Conservation (phyloP, 2,888 invertebrate species). For the Yponomeuta cagnagella region DNA sequence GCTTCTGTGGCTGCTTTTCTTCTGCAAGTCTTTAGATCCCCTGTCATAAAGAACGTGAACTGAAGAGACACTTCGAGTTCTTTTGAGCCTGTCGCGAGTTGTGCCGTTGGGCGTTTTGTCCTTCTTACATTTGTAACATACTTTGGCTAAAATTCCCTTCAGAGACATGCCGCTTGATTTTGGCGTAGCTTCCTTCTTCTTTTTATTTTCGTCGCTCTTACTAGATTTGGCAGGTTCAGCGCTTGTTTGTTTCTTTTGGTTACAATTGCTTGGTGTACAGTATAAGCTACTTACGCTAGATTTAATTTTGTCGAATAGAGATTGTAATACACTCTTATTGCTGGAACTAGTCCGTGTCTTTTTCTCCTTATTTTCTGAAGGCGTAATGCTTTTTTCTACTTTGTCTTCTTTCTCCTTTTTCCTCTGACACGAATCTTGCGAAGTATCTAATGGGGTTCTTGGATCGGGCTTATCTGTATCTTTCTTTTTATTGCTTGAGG, state of each 20-base stretch:
- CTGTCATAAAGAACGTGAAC: background rate
- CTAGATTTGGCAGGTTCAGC: background rate
- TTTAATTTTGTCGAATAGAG: background rate
- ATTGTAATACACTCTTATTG: background rate
- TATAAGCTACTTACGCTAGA: background rate
- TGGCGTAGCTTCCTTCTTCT: background rate
- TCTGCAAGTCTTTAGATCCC: background rate
- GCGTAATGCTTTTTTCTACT: background rate
- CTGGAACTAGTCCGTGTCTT: background rate
- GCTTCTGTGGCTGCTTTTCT: background rate
- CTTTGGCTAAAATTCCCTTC: background rate
- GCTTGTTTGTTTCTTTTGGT: background rate
- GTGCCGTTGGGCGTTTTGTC: background rate
- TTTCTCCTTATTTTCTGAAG: background rate
- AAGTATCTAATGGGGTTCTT: background rate
- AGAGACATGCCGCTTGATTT: background rate
- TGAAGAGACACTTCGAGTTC: background rate
- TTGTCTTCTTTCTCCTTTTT: background rate
- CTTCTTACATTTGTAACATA: background rate
- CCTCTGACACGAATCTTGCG: background rate
- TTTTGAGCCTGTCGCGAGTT: background rate
- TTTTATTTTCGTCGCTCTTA: background rate
- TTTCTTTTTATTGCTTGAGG: background rate
- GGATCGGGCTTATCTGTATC: background rate
- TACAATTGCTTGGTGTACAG: background rate